Base-by-base conservation (phyloP, 1,140 invertebrate genomes). In the Conus ventricosus region DNA sequence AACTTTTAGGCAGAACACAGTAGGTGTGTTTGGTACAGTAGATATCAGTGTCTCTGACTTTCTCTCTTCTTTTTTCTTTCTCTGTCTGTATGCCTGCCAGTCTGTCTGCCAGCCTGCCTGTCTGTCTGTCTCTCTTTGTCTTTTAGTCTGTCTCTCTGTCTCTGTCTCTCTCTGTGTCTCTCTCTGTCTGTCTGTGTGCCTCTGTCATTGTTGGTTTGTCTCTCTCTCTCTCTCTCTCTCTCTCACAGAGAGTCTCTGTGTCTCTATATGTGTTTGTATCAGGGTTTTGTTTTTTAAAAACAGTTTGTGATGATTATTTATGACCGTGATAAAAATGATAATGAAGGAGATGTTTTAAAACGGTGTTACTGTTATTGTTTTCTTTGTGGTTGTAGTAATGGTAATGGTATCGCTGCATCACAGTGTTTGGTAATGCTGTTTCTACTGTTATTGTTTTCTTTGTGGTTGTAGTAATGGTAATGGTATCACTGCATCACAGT, bases 161-260 rank as follows among this genome's bases (percentile, higher is more conserved):
- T 71, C 67, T 23, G 11, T 71, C 57, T 60, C 57, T 60, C 57
- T 60, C 57, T 1, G 8, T 60, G 8, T 15, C 57, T 60, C 57
- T 60, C 57, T 60, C 57, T 71, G 13, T n/a, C 67, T 4, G 0
- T 20, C 17, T 71, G 6, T 7, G 1, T 7, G 6, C 67, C 67
- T 71, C 67, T 23, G 11, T 71, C 67, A 11, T 8, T 23, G 11
- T 71, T 20, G 11, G 0, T 20, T 20, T 23, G 11, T 71, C 4
- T 71, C 67, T 71, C 67, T 71, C 67, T 71, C 67, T 23, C 67
- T 71, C 67, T 71, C 67, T 71, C 67, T 71, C 67, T 23, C 67
- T 23, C 67, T 20, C 67, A 5, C 67, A 5, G 8, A 5, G 8
- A 13, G 8, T 71, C 67, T 20, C 67, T 71, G 1, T 71, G 11